phyloP scores from a whole-genome alignment of 2,113 vertebrate genomes.

The Caranx melampygus region DNA sequence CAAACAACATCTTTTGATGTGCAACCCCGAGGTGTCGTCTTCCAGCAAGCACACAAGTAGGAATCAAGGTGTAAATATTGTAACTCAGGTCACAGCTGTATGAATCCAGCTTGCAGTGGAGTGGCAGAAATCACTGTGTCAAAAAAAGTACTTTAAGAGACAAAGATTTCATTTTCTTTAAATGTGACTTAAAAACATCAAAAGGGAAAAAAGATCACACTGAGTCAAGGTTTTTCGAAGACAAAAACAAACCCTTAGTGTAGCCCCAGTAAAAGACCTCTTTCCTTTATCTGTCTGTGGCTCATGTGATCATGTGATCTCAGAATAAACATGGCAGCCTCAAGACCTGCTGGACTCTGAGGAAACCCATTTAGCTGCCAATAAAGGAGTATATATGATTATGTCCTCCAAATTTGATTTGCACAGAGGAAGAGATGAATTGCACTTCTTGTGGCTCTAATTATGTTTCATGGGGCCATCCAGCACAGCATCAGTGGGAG shows the following conservation, averaged over 20 bases:
- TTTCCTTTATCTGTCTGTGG: background rate
- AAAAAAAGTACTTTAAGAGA: background rate
- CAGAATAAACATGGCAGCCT: constrained; percentile 8
- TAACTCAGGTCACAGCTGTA: background rate
- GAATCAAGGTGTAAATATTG: background rate
- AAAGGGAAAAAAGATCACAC: background rate
- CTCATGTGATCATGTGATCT: background rate
- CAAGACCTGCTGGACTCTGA: constrained; percentile 15
- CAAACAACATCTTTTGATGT: background rate
- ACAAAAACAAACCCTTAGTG: background rate
- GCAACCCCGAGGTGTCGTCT: background rate
- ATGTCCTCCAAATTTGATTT: constrained; percentile 64
- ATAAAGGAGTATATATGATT: constrained; percentile 44
- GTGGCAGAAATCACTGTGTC: background rate
- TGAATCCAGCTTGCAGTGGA: background rate
- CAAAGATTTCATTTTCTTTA: background rate
- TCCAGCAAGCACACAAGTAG: background rate
- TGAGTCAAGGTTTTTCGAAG: background rate
- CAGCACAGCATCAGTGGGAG: constrained; percentile 23
- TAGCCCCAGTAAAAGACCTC: background rate
- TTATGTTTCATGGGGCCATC: constrained; percentile 52
- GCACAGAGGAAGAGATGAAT: constrained; percentile 42
- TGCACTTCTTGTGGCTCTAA: constrained; percentile 47
- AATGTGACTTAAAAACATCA: background rate
- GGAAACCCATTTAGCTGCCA: constrained; percentile 47